Evolutionary conservation across 1,140 invertebrate genomes (phyloP), one percentile per base, ranked within the genome.

Genomic region (Whitmania pigra): DNA sequence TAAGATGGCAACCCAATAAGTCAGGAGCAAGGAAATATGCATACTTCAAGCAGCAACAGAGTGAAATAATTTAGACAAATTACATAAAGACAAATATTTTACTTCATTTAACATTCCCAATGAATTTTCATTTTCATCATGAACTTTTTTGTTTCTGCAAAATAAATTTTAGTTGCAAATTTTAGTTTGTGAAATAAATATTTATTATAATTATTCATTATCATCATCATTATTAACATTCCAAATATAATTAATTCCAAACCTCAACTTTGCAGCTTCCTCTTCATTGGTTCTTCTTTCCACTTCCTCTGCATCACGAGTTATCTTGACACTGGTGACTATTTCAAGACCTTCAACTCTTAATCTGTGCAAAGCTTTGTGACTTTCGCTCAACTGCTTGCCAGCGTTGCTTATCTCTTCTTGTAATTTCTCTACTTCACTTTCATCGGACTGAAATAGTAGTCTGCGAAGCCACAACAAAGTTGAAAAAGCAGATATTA

Each of bases 61-160:
- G 31, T 36, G 43, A 25, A 69, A 31, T 69, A 31, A 69, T 43
- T 31, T 57, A 20, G 18, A 18, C 0, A 36, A 29, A 40, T 20
- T 13, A 60, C 22, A 66, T 36, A 29, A 22, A 71, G 9, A 53
- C 22, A 55, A 5, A 67, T 17, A 2, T 36, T 85, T 85, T 71
- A 93, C 90, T 74, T 87, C 83, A 67, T 88, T 84, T 78, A 91
- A 92, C 74, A 87, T 87, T 63, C 85, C 81, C 76, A 85, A 79
- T 6, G 87, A 88, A 53, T 85, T 81, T 70, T 83, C 79, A 1
- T 87, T 86, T 78, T 90, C 89, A 71, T 86, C 85, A 77, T 90
- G 87, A 13, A 91, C 80, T 77, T 85, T 85, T 74, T 85, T 78
- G n/a, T 87, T 77, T 36, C 88, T 81, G 60, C 22, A 75, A 75